These are phyloP conservation scores for Myzus persicae DNA, from an alignment of 1,140 invertebrate genomes.

Conservation along the genomic window DNA sequence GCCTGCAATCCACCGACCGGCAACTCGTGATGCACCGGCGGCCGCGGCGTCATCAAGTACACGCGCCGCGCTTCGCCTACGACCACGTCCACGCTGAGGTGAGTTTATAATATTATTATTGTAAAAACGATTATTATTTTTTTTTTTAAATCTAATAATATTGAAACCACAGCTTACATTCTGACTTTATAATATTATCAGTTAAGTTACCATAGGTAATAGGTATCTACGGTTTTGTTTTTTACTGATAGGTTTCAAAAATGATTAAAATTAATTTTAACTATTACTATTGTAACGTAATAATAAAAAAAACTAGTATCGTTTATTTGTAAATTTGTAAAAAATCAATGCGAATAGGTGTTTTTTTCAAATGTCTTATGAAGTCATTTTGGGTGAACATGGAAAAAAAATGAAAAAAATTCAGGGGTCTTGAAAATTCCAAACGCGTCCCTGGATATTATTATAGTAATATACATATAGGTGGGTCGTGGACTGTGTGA, in stretches of 20 bases:
- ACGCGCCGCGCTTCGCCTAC: not conserved
- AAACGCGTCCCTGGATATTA: not conserved
- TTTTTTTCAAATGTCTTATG: not conserved
- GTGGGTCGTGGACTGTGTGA: no score
- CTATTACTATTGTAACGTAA: no score
- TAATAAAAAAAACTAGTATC: not conserved
- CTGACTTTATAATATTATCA: no score
- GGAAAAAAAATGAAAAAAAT: no score
- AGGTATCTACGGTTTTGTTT: not conserved
- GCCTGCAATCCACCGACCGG: constrained; percentile 56
- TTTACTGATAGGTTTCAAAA: not conserved
- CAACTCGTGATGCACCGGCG: constrained; percentile 50
- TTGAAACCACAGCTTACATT: not conserved
- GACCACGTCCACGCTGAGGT: not conserved
- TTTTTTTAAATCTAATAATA: not conserved
- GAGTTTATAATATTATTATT: not conserved
- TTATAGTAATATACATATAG: no score
- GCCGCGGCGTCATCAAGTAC: not conserved
- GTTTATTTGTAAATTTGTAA: not conserved
- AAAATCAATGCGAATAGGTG: not conserved
- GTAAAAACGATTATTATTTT: not conserved
- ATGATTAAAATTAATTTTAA: not conserved
- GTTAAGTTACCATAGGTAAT: not conserved
- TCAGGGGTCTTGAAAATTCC: not conserved
- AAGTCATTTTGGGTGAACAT: not conserved